Evolutionary conservation across 2,113 vertebrate species (phyloP), one percentile per base, ranked within the genome.

Genomic region (Amphiprion ocellaris): DNA sequence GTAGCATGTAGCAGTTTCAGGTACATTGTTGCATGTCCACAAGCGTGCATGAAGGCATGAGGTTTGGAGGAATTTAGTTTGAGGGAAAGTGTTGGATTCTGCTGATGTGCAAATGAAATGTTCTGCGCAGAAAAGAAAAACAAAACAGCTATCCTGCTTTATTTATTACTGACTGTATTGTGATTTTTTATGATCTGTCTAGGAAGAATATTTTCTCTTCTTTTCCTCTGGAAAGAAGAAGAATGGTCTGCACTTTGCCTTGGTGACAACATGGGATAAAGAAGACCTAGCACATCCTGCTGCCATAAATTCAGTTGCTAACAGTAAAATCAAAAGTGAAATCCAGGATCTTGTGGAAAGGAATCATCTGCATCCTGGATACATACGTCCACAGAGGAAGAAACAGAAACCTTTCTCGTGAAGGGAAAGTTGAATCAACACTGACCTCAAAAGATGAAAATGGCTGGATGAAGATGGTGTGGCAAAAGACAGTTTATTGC

Each of bases 1-100:
- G 60, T 58, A 70, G 53, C 55, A 65, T 77, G 87, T 87, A 76
- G 76, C 60, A 70, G 74, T 44, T 62, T 49, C 69, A 84, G 65
- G 62, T 69, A 73, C 21, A 79, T 82, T 86, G 74, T 68, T 82
- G 81, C 76, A 80, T 92, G 83, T 86, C 74, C 60, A 55, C 70
- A 72, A 67, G 62, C 75, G 80, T 85, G 86, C 63, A 79, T 90
- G 83, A 79, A 26, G 87, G 78, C 83, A 79, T 83, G 71, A 77
- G 54, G 84, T 47, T 83, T 19, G 63, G 44, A 62, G 41, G 23
- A 49, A 65, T 4, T 64, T 26, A 50, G 49, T 59, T 41, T 64
- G 58, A 41, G 52, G n/a, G 79, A 74, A 26, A 53, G 64, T 47
- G 63, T 68, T 41, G 69, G 61, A 49, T 65, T 74, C 19, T 59